phyloP scores from a whole-genome alignment of 1,140 invertebrate species.

The Charaxes varanes region DNA sequence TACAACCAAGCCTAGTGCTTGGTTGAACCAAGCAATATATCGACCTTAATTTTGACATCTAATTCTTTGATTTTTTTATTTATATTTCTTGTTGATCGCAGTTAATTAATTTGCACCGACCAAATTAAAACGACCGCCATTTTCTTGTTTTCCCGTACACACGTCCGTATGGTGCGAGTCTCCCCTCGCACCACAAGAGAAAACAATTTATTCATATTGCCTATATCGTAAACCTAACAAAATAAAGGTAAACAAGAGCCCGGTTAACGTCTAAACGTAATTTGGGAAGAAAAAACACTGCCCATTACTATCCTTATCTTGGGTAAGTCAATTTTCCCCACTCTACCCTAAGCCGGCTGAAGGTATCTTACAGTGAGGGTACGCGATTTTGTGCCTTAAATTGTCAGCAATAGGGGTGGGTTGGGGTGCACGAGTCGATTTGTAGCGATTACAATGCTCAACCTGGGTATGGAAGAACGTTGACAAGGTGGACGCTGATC shows the following conservation, averaged over 20 bases:
- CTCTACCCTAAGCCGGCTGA: conserved; percentile 30
- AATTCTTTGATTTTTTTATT: too few relatives aligned
- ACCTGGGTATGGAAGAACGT: conserved; percentile 63
- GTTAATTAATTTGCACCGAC: too few relatives aligned
- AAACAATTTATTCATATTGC: conserved; percentile 29
- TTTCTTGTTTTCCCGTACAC: too few relatives aligned
- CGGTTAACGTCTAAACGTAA: conserved; percentile 58
- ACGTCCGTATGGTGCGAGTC: too few relatives aligned
- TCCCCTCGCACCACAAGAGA: not conserved
- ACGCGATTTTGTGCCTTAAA: conserved; percentile 23
- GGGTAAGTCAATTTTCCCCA: conserved; percentile 70
- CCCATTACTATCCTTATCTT: conserved; percentile 65
- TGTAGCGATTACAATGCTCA: conserved; percentile 47
- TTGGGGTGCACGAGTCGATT: conserved; percentile 10
- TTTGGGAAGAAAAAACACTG: conserved; percentile 60
- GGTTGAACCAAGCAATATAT: too few relatives aligned
- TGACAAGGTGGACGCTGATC: conserved; percentile 68
- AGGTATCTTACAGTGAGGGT: not conserved
- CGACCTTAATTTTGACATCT: too few relatives aligned
- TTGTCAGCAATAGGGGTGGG: conserved; percentile 14
- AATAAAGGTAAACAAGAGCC: conserved; percentile 64
- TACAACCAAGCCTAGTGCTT: too few relatives aligned
- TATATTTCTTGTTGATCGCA: too few relatives aligned
- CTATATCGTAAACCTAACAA: conserved; percentile 33
- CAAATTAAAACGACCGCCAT: too few relatives aligned